Base-by-base conservation (phyloP, 2,113 vertebrate species). In the Malaclemys terrapin region DNA sequence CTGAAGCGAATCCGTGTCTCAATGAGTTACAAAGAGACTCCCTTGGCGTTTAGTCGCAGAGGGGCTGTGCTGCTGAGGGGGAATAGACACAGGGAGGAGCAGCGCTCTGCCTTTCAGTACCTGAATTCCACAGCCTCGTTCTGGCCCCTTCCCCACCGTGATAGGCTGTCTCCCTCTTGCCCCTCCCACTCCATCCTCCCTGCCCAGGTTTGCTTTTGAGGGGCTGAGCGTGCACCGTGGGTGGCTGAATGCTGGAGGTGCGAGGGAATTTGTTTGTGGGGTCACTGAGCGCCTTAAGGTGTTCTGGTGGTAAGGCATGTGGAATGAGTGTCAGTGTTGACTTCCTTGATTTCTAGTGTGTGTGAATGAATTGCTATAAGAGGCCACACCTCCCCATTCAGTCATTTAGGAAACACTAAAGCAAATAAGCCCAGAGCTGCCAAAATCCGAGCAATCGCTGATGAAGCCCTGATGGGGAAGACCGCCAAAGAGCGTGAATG, bases 401-500 rank as follows among this genome's bases (percentile, higher is more conserved):
- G 78, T 25, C 50, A 4, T 94, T 89, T 86, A 84, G 91, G 91
- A 95, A 94, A 94, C 27, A 22, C 87, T 56, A 90, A 91, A 95
- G 87, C 85, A 95, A 96, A 91, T 92, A 95, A 96, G 45, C 27
- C 3, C 4, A 0, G 19, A 59, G 95, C 54, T 95, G 95, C 89
- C 20, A 12, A 91, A 96, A 91, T 94, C 83, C 47, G 93, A 92
- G 95, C 3, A 0, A 85, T 42, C 82, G 92, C 79, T 92, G 94
- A 91, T 87, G 90, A 79, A 97, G 84, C 45, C 93, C 94, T 25
- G 6, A 38, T 57, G 94, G 87, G 56, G 87, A 83, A 80, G 94
- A 25, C 85, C 83, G 93, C 84, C 82, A 90, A 93, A 87, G 20
- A 87, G 80, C 1, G 4, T 94, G 88, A 95, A 96, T 94, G 95